Conservation (phyloP, 2,113 vertebrate species). For the Mola mola region DNA sequence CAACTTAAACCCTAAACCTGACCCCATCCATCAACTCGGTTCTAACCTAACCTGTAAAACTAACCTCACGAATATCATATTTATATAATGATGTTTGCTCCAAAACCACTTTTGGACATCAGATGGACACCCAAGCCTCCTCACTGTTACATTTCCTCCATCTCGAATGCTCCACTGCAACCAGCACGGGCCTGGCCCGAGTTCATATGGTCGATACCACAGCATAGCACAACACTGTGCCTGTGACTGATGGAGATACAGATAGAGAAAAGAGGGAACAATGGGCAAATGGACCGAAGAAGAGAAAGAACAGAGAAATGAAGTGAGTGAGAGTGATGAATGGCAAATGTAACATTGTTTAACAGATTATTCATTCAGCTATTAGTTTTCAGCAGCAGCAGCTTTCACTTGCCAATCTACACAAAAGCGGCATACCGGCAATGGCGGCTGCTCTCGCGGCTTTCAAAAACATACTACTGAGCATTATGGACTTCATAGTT, state of each 20-base stretch:
- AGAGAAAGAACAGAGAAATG: slow-evolving; percentile 27
- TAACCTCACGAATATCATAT: too few species aligned
- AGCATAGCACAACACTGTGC: slow-evolving; percentile 55
- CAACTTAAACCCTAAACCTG: too few species aligned
- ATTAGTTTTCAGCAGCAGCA: slow-evolving; percentile 71
- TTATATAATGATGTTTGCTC: too few species aligned
- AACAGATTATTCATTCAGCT: slow-evolving; percentile 75
- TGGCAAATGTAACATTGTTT: slow-evolving; percentile 72
- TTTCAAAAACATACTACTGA: slow-evolving; percentile 67
- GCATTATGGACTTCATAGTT: slow-evolving; percentile 62
- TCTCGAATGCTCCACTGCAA: slow-evolving; percentile 54
- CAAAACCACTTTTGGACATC: too few species aligned
- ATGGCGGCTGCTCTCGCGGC: slow-evolving; percentile 57
- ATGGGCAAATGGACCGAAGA: slow-evolving; percentile 28
- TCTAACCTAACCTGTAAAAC: too few species aligned
- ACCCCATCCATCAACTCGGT: too few species aligned
- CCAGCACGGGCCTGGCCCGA: slow-evolving; percentile 44
- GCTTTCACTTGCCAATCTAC: slow-evolving; percentile 70
- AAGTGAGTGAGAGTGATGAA: slow-evolving; percentile 58
- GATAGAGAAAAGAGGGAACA: slow-evolving; percentile 14
- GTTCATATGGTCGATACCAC: slow-evolving; percentile 43
- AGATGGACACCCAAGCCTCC: too few species aligned
- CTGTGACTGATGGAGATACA: slow-evolving; percentile 48
- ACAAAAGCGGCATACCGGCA: slow-evolving; percentile 69
- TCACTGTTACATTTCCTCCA: too few species aligned